Conservation (phyloP, 2,113 vertebrate genomes). For the Vombatus ursinus region DNA sequence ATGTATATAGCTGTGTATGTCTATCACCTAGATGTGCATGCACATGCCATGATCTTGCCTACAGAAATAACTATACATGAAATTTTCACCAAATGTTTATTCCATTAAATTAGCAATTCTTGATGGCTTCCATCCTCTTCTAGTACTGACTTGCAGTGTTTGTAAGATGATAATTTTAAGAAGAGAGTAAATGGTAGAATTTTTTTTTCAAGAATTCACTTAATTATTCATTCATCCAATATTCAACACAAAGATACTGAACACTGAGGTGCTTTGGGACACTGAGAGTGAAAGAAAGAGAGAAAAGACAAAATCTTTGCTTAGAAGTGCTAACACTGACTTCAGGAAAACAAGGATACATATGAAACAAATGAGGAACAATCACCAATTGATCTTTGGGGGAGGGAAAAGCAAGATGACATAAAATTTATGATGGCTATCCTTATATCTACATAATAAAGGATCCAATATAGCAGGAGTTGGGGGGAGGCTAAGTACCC, state of each 20-base stretch:
- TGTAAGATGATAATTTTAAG: neutral
- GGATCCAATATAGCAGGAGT: neutral
- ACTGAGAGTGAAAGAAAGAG: neutral
- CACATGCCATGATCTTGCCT: neutral
- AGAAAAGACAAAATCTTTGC: neutral
- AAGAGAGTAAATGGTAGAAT: slow-evolving; percentile 1
- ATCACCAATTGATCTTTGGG: neutral
- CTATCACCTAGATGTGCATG: too few relatives aligned
- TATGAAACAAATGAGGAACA: neutral
- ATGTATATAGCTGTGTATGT: neutral
- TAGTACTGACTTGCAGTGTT: neutral
- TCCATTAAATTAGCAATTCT: neutral
- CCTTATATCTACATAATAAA: neutral
- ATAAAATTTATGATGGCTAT: neutral
- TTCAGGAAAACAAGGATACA: neutral
- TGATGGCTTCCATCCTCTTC: neutral
- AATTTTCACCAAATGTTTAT: slow-evolving; percentile 6
- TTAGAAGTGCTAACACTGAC: neutral
- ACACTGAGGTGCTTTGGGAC: neutral
- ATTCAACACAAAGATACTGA: neutral
- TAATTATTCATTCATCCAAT: slow-evolving; percentile 25
- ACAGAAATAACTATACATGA: neutral
- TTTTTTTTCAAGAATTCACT: neutral
- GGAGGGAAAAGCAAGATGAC: neutral
- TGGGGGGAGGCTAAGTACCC: neutral